Conservation (phyloP, 2,888 invertebrate genomes). For the Polyploca ridens region DNA sequence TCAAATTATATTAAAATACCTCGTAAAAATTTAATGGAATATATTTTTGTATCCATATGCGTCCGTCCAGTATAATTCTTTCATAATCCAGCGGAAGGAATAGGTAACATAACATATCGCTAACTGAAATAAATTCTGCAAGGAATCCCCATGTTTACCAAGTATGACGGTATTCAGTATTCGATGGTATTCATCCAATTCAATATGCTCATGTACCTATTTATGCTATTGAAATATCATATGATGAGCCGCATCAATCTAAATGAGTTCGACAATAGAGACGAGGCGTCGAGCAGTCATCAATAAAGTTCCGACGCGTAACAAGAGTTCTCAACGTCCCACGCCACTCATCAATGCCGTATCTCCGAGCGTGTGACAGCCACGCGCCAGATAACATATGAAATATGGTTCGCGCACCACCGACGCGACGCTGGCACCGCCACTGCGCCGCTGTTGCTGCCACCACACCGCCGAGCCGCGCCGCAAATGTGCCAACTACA, state of each 20-base stretch:
- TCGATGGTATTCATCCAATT: neutral
- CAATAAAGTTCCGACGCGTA: constrained; percentile 36
- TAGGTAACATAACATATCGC: too few species aligned
- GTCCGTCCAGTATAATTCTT: too few species aligned
- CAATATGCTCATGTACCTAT: neutral
- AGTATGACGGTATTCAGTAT: neutral
- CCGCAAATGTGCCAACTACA: constrained; percentile 13
- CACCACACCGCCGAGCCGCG: neutral
- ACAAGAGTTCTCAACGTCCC: constrained; percentile 14
- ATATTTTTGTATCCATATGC: neutral
- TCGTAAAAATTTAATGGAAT: too few species aligned
- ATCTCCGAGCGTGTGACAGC: constrained; percentile 24
- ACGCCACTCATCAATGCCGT: constrained; percentile 20
- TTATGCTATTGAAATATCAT: neutral
- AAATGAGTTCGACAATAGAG: constrained; percentile 7
- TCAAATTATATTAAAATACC: too few species aligned
- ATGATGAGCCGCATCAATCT: constrained; percentile 1
- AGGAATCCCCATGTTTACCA: neutral
- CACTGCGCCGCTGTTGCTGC: neutral
- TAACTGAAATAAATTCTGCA: neutral
- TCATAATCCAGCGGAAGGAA: too few species aligned
- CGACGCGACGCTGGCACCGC: neutral
- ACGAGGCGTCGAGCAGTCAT: constrained; percentile 23
- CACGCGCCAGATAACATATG: constrained; percentile 33
- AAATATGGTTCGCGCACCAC: constrained; percentile 27